phyloP scores from a whole-genome alignment of 2,113 vertebrate genomes.

The Pagrus major region DNA sequence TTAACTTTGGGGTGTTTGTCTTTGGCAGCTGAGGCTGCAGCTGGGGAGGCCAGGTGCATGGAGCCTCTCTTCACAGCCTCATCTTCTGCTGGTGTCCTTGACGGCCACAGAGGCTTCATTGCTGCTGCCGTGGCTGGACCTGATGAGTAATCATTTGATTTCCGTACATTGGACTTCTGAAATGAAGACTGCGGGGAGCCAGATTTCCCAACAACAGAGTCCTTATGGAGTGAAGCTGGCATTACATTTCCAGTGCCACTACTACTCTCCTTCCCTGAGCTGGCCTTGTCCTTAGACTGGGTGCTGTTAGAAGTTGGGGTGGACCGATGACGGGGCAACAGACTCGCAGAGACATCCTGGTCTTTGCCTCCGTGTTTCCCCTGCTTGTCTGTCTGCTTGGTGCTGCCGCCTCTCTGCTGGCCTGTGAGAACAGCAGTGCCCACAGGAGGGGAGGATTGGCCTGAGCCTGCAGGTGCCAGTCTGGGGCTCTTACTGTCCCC shows the following conservation, averaged over 20 bases:
- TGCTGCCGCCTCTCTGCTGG: conserved; percentile 75
- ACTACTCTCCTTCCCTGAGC: conserved; percentile 82
- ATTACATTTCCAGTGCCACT: conserved; percentile 70
- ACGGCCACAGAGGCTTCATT: conserved; percentile 78
- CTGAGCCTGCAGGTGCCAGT: conserved; percentile 63
- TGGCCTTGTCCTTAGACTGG: conserved; percentile 79
- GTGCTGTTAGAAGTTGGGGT: conserved; percentile 48
- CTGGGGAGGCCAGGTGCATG: conserved; percentile 62
- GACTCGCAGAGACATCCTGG: conserved; percentile 76
- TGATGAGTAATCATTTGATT: conserved; percentile 79
- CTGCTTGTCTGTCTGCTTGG: conserved; percentile 88
- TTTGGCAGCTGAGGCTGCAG: conserved; percentile 80
- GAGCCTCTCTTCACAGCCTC: conserved; percentile 78
- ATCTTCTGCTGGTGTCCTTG: conserved; percentile 70
- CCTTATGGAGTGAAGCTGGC: conserved; percentile 85
- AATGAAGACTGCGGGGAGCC: conserved; percentile 71
- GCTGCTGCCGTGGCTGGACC: conserved; percentile 66
- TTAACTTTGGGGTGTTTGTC: conserved; percentile 84
- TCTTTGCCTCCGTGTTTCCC: conserved; percentile 84
- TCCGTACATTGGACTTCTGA: conserved; percentile 76
- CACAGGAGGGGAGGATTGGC: conserved; percentile 79
- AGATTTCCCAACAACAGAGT: conserved; percentile 74
- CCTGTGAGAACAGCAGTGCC: conserved; percentile 81
- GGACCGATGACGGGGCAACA: conserved; percentile 76
- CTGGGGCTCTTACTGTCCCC: conserved; percentile 69